These are phyloP conservation scores for Enteromius treurensis DNA, from an alignment of 2,797 vertebrate species.

Conservation along the genomic window DNA sequence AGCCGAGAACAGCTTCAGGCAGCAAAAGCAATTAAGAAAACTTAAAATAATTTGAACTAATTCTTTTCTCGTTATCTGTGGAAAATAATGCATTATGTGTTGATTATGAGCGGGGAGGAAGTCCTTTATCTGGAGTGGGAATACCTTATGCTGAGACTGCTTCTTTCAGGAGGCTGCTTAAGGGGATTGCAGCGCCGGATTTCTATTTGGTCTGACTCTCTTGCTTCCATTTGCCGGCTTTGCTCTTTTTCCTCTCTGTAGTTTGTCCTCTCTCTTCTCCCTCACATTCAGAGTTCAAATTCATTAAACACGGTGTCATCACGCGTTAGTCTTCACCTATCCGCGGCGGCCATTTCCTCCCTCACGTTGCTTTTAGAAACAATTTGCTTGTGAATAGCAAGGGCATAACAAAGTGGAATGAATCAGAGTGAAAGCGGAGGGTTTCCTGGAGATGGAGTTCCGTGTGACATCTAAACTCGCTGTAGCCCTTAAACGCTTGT, in stretches of 20 bases:
- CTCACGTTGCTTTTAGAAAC: slow-evolving; percentile 55
- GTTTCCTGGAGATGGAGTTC: slow-evolving; percentile 44
- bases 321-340: slow-evolving; percentile 64
- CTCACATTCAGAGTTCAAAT: slow-evolving; percentile 65
- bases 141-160: slow-evolving; percentile 79
- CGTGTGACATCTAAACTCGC: slow-evolving; percentile 22
- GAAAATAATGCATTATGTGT: slow-evolving; percentile 81
- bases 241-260: slow-evolving; percentile 45
- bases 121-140: slow-evolving; percentile 79
- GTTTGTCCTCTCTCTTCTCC: slow-evolving; percentile 18
- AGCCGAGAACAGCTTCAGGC: slow-evolving; percentile 75
- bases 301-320: slow-evolving; percentile 68
- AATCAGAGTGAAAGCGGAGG: slow-evolving; percentile 55
- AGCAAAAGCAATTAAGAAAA: slow-evolving; percentile 84
- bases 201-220: slow-evolving; percentile 54
- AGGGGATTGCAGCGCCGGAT: slow-evolving; percentile 66
- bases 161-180: slow-evolving; percentile 73
- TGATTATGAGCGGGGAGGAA: slow-evolving; percentile 77
- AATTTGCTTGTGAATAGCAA: slow-evolving; percentile 49
- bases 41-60: slow-evolving; percentile 84
- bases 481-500: slow-evolving; percentile 12
- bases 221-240: slow-evolving; percentile 63
- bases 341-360: slow-evolving; percentile 50
- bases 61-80: slow-evolving; percentile 80
- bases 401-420: slow-evolving; percentile 52